Base-by-base conservation (phyloP, 2,113 vertebrate species). In the Diadophis punctatus region DNA sequence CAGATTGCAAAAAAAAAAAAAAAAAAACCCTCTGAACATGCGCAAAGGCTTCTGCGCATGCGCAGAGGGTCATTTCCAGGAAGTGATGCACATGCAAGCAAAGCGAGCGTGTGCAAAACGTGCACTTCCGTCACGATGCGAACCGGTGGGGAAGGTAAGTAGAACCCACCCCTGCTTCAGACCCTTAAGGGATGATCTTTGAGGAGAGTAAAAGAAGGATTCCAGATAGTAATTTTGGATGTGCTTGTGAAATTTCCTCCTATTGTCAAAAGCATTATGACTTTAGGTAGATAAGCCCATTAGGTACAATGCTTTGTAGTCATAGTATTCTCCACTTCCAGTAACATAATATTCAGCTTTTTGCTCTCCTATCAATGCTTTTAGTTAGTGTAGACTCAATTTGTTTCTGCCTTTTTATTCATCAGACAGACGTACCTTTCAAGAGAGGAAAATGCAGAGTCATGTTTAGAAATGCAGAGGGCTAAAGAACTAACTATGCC, bases 351-450 rank as follows among this genome's bases (percentile, higher is more conserved):
- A 1, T 93, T 87, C 88, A 91, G 16, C 11, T 91, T 94, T 89
- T 91, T 96, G 88, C 3, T 0, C 18, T 22, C 0, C 56, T 16
- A 2, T 53, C 88, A 53, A 25, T 48, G 46, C 20, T 55, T 87
- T n/a, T 87, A 86, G 56, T 84, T 92, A 90, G 93, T 60, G 20
- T 92, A 49, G n/a, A 89, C 84, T 88, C 53, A 56, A 60, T 86
- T 46, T 91, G 46, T 91, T 68, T 55, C 90, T 93, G 92, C 92
- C 91, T 63, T 87, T 80, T 60, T 85, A 0, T 0, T 96, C 93
- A 93, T 68, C 93, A 96, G 60, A 98, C 97, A 98, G 93, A 91
- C 92, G 87, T 63, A 52, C 92, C 95, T 98, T 98, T 98, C 97
- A 98, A 80, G 87, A 92, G 88, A 23, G 56, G 93, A 94, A 95